These are phyloP conservation scores for Epinephelus fuscoguttatus DNA, from an alignment of 2,113 vertebrate species.

Conservation along the genomic window DNA sequence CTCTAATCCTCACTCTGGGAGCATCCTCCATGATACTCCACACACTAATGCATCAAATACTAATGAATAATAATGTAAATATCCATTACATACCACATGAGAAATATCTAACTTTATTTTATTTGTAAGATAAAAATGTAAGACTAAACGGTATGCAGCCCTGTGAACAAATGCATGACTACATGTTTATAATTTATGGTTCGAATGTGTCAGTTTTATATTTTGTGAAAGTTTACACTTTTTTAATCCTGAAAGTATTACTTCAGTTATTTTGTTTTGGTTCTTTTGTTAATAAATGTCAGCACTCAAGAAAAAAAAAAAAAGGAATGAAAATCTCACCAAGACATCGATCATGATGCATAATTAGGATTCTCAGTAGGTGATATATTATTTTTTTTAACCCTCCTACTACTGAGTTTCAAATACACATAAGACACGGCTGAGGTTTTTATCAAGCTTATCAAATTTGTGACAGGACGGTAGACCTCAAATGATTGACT, in stretches of 20 bases:
- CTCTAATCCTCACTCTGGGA: conserved; percentile 79
- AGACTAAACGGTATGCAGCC: conserved; percentile 83
- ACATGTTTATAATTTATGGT: conserved; percentile 83
- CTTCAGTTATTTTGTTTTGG: conserved; percentile 54
- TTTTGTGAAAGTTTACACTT: conserved; percentile 86
- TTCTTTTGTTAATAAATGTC: conserved; percentile 79
- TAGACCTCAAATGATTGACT: conserved; percentile 28
- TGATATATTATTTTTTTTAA: conserved; percentile 63
- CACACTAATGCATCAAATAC: conserved; percentile 77
- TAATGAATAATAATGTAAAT: conserved; percentile 85
- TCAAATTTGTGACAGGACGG: conserved; percentile 23
- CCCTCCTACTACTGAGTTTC: conserved; percentile 66
- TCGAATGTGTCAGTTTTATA: conserved; percentile 84
- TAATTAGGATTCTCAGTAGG: conserved; percentile 71
- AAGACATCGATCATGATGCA: conserved; percentile 61
- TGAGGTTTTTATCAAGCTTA: conserved; percentile 70
- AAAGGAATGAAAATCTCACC: conserved; percentile 69
- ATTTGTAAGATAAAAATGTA: conserved; percentile 83
- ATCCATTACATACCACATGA: conserved; percentile 77
- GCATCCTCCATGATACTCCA: conserved; percentile 63
- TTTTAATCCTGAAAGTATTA: conserved; percentile 83
- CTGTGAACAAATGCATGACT: conserved; percentile 85
- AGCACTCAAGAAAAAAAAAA: conserved; percentile 65
- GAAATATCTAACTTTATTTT: conserved; percentile 84
- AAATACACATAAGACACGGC: conserved; percentile 38